Percentiles rank a stretch among this genome's conserved stretches.
These are phyloP conservation scores for Patella caerulea DNA, from an alignment of 2,888 invertebrate species.

Conservation along the genomic window DNA sequence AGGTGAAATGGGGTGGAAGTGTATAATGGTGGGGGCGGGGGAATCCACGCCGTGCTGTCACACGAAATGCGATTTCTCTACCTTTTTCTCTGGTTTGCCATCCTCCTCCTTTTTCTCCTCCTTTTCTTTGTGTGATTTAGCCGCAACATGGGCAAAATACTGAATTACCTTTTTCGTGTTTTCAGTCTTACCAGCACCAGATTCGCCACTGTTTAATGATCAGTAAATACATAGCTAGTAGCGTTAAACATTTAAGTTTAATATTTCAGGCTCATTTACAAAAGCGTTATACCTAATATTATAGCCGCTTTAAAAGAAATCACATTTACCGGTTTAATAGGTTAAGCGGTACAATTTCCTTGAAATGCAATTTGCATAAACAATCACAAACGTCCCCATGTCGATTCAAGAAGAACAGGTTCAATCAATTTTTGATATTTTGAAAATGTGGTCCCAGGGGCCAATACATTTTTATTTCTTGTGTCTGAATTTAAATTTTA, in stretches of 20 bases:
- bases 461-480: no score
- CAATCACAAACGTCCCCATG: no score
- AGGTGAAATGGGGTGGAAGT: neutral
- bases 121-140: conserved; percentile 74
- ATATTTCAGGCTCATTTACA: neutral
- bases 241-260: neutral
- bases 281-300: neutral
- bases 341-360: no score
- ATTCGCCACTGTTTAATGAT: conserved; percentile 82
- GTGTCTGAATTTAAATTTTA: no score
- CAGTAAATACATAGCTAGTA: conserved; percentile 2
- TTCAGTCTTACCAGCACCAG: conserved; percentile 99
- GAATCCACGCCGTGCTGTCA: neutral
- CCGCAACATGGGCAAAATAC: conserved; percentile 89
- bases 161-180: conserved; percentile 99
- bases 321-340: no score
- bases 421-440: no score
- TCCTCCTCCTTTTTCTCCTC: conserved; percentile 46
- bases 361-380: no score
- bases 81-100: conserved; percentile 51
- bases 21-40: neutral
- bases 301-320: no score
- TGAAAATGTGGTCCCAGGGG: no score
- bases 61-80: conserved; percentile 12
- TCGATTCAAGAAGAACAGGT: no score